Base-by-base conservation (phyloP, 2,113 vertebrate species). In the Carassius auratus region DNA sequence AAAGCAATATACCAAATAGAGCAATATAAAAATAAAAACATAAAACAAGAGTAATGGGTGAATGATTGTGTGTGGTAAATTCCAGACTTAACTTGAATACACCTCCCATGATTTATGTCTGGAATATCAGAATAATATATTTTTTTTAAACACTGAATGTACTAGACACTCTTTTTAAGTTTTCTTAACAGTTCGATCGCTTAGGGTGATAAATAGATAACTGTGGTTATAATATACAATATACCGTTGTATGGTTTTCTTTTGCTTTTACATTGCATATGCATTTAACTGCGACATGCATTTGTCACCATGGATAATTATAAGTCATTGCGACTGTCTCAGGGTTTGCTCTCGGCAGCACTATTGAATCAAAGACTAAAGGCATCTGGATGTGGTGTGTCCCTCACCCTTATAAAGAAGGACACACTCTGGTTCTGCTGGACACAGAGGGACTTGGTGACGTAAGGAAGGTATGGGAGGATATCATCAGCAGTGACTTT, bases 351-450 rank as follows among this genome's bases (percentile, higher is more conserved):
- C 66, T 89, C 6, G 88, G 86, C 8, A 74, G 33, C 88, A 94
- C 93, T 0, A 90, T 94, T 21, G 92, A 93, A 68, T 91, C 93
- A 57, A 90, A 94, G 61, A 95, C 93, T 15, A 90, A 90, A 81
- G 89, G 89, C 15, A 89, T 90, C 85, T 90, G 89, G 89, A 89
- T 90, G 79, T 94, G 92, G 93, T 93, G 92, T 86, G 86, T 94
- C 21, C 90, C 86, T 52, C 88, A 87, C 19, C 86, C 73, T 10
- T 1, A 1, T 48, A 82, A 84, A 76, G 0, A 17, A 42, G 86
- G 66, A 75, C 86, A 89, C 68, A 87, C 86, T 50, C 73, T 89
- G 75, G 84, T 89, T 23, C 68, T 89, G 50, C 61, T 89, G 36
- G 88, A 87, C 88, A 89, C 88, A 66, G 88, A 89, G 59, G 88